Conservation (phyloP, 2,797 vertebrate genomes). For the Meda fulgida region DNA sequence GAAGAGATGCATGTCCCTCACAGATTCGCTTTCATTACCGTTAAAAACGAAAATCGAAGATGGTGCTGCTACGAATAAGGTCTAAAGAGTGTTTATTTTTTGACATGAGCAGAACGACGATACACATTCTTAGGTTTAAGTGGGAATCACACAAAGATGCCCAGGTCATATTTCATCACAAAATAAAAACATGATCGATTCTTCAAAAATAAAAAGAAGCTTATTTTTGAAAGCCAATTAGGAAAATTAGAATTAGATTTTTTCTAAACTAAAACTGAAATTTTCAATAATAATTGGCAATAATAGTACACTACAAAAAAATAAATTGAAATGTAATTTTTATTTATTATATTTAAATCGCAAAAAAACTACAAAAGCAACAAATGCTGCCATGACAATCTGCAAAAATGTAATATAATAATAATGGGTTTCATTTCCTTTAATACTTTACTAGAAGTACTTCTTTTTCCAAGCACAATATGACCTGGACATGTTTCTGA, state of each 20-base stretch:
- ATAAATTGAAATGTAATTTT: no score
- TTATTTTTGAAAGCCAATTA: not conserved
- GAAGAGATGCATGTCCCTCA: no score
- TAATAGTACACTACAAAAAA: not conserved
- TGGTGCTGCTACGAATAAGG: no score
- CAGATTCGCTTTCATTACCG: no score
- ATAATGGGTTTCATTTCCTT: not conserved
- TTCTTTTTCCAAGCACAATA: not conserved
- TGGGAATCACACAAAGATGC: not conserved
- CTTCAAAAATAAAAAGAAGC: not conserved
- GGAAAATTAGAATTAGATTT: not conserved
- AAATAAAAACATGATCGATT: not conserved
- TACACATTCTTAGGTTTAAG: not conserved
- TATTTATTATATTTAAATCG: not conserved
- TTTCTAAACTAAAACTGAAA: not conserved
- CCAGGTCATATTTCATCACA: not conserved
- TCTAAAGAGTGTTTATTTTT: not conserved
- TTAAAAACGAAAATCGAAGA: no score
- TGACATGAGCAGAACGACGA: not conserved
- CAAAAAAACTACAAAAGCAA: not conserved
- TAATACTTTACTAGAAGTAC: not conserved
- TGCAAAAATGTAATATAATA: not conserved
- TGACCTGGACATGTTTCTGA: not conserved
- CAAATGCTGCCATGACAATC: not conserved
- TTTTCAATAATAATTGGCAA: not conserved